Evolutionary conservation across 1,140 invertebrate genomes (phyloP).

Genomic region (Ips nitidus): DNA sequence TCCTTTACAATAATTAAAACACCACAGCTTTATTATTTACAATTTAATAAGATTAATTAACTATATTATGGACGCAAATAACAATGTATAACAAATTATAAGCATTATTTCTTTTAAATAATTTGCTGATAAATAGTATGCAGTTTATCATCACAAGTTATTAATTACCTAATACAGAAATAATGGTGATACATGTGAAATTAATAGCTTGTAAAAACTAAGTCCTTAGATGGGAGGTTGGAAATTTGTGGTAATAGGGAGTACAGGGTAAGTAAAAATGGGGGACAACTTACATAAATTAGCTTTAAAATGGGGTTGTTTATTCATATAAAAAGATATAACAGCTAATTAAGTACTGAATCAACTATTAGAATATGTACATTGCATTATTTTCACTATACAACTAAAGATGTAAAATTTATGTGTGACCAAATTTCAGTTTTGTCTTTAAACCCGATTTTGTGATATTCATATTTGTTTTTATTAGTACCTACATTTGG

Average conservation of each 20-base stretch:
- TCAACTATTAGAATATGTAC: constrained; percentile 35
- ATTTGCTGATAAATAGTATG: constrained; percentile 29
- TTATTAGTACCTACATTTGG: too few relatives aligned
- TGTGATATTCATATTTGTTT: too few relatives aligned
- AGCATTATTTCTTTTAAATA: constrained; percentile 36
- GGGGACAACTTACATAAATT: too few relatives aligned
- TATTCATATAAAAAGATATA: constrained; percentile 32
- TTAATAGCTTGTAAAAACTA: too few relatives aligned
- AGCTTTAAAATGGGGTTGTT: too few relatives aligned
- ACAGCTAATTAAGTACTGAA: constrained; percentile 43
- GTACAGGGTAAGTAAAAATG: too few relatives aligned
- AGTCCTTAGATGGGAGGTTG: too few relatives aligned
- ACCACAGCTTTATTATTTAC: not conserved
- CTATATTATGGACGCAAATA: constrained; percentile 50
- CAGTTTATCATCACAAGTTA: constrained; percentile 14
- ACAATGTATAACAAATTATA: constrained; percentile 49
- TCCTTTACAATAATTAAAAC: too few relatives aligned
- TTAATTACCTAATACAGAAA: not conserved
- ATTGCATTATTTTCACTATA: constrained; percentile 12
- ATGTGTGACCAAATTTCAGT: not conserved
- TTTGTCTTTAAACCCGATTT: too few relatives aligned
- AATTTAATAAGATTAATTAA: constrained; percentile 14
- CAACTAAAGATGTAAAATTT: not conserved
- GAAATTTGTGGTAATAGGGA: too few relatives aligned
- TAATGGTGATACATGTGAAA: too few relatives aligned